These are phyloP conservation scores for Neofelis nebulosa DNA, from an alignment of 2,113 vertebrate genomes.

Conservation along the genomic window DNA sequence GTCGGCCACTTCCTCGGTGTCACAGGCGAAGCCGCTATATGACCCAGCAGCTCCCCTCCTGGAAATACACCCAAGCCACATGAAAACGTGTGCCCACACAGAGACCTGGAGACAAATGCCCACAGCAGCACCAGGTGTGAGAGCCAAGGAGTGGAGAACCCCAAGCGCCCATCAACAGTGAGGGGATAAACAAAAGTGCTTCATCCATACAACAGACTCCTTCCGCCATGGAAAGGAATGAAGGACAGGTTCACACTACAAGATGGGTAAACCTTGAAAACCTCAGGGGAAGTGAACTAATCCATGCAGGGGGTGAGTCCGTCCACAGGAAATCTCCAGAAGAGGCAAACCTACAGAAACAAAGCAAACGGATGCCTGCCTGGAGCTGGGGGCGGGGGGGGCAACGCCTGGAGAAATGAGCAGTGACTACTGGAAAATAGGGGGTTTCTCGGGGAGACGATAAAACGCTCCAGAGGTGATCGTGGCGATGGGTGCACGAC, in stretches of 20 bases:
- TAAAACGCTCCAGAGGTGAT: accelerated
- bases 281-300: neutral
- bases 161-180: accelerated
- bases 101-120: neutral
- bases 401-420: neutral
- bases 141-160: neutral
- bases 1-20: neutral
- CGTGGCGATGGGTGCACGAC: accelerated
- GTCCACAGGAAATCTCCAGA: accelerated
- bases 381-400: accelerated
- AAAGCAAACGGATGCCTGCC: accelerated
- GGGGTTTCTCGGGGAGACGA: neutral
- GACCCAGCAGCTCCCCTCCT: neutral
- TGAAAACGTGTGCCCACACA: accelerated
- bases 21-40: accelerated
- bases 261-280: neutral
- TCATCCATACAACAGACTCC: accelerated
- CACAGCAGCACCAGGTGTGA: accelerated
- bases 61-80: accelerated
- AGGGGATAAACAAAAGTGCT: accelerated
- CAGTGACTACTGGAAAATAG: neutral
- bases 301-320: neutral
- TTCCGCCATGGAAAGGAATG: neutral
- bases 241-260: neutral
- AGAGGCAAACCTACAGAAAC: accelerated